Base-by-base conservation (phyloP, 2,888 invertebrate genomes). In the Eupithecia dodoneata region DNA sequence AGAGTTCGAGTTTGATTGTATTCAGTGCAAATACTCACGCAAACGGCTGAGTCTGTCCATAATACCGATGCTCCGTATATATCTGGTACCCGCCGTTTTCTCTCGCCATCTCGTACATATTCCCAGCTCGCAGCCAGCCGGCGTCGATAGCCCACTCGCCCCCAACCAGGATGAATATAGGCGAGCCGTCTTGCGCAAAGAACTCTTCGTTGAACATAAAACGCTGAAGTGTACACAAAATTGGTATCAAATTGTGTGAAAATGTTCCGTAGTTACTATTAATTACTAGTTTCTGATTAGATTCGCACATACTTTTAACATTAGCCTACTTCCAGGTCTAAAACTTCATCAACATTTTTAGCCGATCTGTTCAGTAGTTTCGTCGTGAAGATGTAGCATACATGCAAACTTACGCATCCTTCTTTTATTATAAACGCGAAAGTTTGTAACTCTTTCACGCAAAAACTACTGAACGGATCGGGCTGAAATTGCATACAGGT, bases 51-150 rank as follows among this genome's bases (percentile, higher is more conserved):
- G 97, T 97, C 80, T 96, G 84, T 18, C 98, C 98, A 87, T 98
- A 98, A 89, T 96, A 98, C 79, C 98, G 96, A 91, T 98, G 98
- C 87, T 98, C 98, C 2, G 98, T 96, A 84, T 97, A 97, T 78
- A 97, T 96, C 89, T 97, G 94, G 81, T 96, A 96, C 7, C 97
- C 98, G n/a, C 93, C 92, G 86, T 97, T 96, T 80, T 96, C 95
- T 72, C 93, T 90, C 0, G 97, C 97, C 94, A 97, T 95, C 69
- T 96, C 95, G 82, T 94, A 96, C 95, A 97, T 96, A 81, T 96
- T 96, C 2, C 98, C 98, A 4, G 86, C 88, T 49, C 86, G 85
- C 83, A 98, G 91, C 95, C 95, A 96, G 41, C 96, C 95, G 0
- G 95, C 85, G 0, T 88, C 90, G 71, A 98, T 97, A 15, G 92